Evolutionary conservation across 2,797 vertebrate species (phyloP).

Genomic region (Dromococcyx pavoninus): DNA sequence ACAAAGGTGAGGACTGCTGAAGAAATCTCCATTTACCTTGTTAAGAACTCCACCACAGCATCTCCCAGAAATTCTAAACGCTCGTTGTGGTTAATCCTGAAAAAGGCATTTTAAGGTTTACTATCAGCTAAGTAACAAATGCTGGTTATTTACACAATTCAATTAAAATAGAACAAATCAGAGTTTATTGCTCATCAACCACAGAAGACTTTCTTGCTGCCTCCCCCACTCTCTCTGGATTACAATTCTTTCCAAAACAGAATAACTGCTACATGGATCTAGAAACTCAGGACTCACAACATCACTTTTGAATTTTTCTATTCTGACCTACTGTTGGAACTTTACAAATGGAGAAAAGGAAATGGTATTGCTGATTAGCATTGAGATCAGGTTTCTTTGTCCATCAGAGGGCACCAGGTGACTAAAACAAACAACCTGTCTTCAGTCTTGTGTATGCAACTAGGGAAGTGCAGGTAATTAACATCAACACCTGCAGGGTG

Average conservation of each 20-base stretch:
- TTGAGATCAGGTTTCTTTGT: neutral
- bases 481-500: neutral
- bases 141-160: neutral
- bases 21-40: conserved; percentile 84
- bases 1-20: neutral
- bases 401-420: neutral
- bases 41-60: conserved; percentile 97
- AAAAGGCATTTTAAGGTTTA: conserved; percentile 34
- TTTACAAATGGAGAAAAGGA: neutral
- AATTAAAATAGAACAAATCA: neutral
- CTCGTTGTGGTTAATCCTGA: conserved; percentile 98
- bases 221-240: neutral
- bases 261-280: neutral
- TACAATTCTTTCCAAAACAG: neutral
- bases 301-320: neutral
- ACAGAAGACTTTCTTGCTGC: neutral
- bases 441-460: neutral
- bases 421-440: neutral
- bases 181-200: neutral
- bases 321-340: neutral
- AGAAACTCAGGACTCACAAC: neutral
- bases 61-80: conserved; percentile 98
- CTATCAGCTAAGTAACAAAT: neutral
- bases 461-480: neutral
- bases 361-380: neutral